These are phyloP conservation scores for Zenarchopterus dispar DNA, from an alignment of 2,797 vertebrate species.

Conservation along the genomic window DNA sequence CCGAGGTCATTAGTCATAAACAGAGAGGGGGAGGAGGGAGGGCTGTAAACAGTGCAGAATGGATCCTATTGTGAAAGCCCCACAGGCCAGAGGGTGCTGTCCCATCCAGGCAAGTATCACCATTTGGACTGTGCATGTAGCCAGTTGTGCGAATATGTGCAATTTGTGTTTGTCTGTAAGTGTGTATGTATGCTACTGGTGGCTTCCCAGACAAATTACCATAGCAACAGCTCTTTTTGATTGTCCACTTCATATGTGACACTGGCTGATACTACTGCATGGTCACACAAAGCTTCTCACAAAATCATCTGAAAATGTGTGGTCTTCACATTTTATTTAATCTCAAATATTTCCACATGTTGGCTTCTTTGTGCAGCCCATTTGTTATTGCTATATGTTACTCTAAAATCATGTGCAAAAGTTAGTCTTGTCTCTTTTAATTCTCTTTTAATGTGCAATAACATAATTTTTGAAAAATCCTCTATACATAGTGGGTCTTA, in stretches of 20 bases:
- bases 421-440: no score
- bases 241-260: slow-evolving; percentile 42
- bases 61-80: slow-evolving; percentile 69
- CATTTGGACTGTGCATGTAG: slow-evolving; percentile 55
- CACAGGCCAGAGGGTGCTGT: slow-evolving; percentile 65
- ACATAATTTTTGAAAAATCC: no score
- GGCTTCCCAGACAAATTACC: slow-evolving; percentile 42
- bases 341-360: slow-evolving; percentile 48
- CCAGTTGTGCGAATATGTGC: slow-evolving; percentile 41
- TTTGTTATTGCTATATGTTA: no score
- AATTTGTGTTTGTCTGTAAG: slow-evolving; percentile 32
- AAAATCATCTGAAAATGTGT: slow-evolving; percentile 46
- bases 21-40: slow-evolving; percentile 32
- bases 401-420: no score
- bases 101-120: slow-evolving; percentile 61
- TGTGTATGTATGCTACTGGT: slow-evolving; percentile 42
- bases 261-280: slow-evolving; percentile 50
- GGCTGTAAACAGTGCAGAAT: slow-evolving; percentile 66
- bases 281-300: slow-evolving; percentile 43
- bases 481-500: no score
- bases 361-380: not conserved
- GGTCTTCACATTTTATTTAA: slow-evolving; percentile 20
- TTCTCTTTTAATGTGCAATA: no score
- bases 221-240: slow-evolving; percentile 66
- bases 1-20: slow-evolving; percentile 69